Conservation (phyloP, 2,113 vertebrate genomes). For the Entelurus aequoreus region DNA sequence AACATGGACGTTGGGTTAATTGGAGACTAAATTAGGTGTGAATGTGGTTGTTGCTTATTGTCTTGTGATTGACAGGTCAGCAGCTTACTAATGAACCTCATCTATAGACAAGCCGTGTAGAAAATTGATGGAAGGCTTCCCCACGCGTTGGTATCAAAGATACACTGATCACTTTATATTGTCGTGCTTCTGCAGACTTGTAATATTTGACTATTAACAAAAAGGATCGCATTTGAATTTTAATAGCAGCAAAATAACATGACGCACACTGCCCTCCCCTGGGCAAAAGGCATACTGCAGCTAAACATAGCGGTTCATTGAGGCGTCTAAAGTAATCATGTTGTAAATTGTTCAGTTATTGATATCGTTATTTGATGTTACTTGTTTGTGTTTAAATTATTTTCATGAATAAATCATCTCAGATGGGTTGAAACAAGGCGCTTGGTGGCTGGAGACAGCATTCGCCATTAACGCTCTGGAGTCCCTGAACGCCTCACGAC, state of each 20-base stretch:
- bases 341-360: background rate
- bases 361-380: background rate
- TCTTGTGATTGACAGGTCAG: too few relatives aligned
- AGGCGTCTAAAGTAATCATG: constrained; percentile 10
- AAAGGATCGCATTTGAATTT: too few relatives aligned
- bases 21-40: too few relatives aligned
- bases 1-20: too few relatives aligned
- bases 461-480: background rate
- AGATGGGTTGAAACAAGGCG: background rate
- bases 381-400: background rate
- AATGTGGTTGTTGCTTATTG: too few relatives aligned
- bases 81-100: too few relatives aligned
- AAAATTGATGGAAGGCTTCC: too few relatives aligned
- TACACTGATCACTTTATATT: too few relatives aligned
- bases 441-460: background rate
- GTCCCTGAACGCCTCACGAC: background rate
- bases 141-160: too few relatives aligned
- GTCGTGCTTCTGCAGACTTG: too few relatives aligned
- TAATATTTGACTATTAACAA: too few relatives aligned
- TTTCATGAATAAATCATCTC: background rate
- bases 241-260: background rate
- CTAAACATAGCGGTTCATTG: background rate
- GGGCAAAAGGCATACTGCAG: constrained; percentile 19
- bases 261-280: constrained; percentile 55
- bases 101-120: too few relatives aligned